A percentile compares a stretch with the other conserved stretches of the same genome.
Conservation (phyloP, 2,797 vertebrate species). For the Uromys caudimaculatus region DNA sequence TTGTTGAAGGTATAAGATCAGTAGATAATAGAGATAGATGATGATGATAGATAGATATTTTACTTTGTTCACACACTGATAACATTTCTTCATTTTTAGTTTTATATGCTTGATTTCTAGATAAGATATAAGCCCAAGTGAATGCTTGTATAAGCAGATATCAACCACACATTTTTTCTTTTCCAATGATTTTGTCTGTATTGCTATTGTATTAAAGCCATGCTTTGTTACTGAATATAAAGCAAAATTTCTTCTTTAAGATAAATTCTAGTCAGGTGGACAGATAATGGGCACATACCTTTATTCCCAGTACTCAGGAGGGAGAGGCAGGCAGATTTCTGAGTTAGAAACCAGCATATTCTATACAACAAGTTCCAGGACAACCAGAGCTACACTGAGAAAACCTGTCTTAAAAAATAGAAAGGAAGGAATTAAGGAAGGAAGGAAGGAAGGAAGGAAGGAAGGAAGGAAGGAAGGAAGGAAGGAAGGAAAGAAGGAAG, state of each 20-base stretch:
- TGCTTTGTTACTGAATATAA: slow-evolving; percentile 51
- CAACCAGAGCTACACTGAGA: not conserved
- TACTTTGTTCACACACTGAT: slow-evolving; percentile 13
- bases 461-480: not conserved
- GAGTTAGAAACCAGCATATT: not conserved
- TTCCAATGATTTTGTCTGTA: slow-evolving; percentile 17
- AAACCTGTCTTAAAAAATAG: not conserved
- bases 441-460: not conserved
- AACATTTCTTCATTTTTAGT: not conserved
- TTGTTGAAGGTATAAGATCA: not conserved
- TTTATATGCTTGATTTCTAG: slow-evolving; percentile 2
- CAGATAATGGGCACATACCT: not conserved
- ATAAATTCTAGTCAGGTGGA: not conserved
- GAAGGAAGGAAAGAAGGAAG: not conserved
- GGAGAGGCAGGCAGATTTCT: not conserved
- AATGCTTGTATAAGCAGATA: slow-evolving; percentile 22
- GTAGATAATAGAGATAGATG: not conserved
- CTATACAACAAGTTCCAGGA: not conserved
- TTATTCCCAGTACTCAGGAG: not conserved
- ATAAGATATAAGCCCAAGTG: not conserved
- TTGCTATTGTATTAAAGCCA: not conserved
- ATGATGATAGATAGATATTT: not conserved
- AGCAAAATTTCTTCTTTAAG: slow-evolving; percentile 15
- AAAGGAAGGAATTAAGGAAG: not conserved
- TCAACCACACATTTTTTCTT: not conserved